phyloP scores from a whole-genome alignment of 2,113 vertebrate genomes.

The Ploceus nigricollis region DNA sequence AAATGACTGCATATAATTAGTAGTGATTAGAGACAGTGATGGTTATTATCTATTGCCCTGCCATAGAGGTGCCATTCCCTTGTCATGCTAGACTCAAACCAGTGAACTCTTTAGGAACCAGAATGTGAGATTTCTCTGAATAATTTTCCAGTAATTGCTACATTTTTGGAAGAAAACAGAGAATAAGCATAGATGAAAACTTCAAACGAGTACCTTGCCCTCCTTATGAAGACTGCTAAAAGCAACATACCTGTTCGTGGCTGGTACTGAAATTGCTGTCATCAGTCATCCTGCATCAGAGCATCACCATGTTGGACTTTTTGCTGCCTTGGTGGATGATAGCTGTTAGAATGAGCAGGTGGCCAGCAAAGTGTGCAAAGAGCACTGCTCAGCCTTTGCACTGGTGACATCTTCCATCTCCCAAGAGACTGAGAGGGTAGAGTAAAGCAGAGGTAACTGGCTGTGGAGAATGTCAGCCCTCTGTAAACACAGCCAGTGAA shows the following conservation, averaged over 20 bases:
- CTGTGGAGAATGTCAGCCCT: not conserved
- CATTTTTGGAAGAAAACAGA: not conserved
- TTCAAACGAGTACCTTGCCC: not conserved
- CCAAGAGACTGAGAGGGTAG: not conserved
- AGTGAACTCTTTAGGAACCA: not conserved
- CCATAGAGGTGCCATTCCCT: not conserved
- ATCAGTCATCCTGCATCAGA: not conserved
- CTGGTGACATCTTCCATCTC: not conserved
- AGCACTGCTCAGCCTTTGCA: not conserved
- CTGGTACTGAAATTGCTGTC: not conserved
- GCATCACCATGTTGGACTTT: fast-evolving
- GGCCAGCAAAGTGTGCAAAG: not conserved
- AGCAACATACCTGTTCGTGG: fast-evolving
- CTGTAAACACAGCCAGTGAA: not conserved
- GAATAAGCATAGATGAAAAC: not conserved
- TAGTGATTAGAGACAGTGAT: not conserved
- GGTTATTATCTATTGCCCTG: not conserved
- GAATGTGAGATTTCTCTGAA: not conserved
- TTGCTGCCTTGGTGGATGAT: not conserved
- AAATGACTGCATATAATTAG: not conserved
- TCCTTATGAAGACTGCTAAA: not conserved
- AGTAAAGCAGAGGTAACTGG: not conserved
- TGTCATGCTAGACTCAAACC: not conserved
- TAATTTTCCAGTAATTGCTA: not conserved
- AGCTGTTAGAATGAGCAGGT: not conserved